Conservation (phyloP, 2,888 invertebrate genomes). For the Dryobota labecula region DNA sequence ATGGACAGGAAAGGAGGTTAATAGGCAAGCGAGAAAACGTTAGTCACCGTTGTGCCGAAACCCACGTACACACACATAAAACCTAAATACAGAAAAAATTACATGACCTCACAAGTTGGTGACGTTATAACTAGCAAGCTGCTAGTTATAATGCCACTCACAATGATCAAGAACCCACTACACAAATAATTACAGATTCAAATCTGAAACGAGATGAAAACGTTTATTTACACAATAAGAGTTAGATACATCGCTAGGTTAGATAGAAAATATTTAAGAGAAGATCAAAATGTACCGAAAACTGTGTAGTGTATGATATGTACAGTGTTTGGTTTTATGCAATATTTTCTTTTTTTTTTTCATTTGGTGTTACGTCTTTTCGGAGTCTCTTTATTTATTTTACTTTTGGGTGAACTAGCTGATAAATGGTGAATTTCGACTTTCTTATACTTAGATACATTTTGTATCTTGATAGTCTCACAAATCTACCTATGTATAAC, state of each 20-base stretch:
- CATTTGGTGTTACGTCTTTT: not conserved
- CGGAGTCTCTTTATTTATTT: not conserved
- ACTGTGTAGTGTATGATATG: constrained; percentile 71
- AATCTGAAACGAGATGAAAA: constrained; percentile 89
- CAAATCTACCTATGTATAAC: too few relatives aligned
- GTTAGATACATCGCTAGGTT: constrained; percentile 88
- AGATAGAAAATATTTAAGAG: constrained; percentile 90
- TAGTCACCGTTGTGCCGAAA: constrained; percentile 88
- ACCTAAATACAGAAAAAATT: constrained; percentile 87
- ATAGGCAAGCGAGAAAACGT: constrained; percentile 90
- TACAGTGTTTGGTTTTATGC: constrained; percentile 48
- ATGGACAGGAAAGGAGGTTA: constrained; percentile 80
- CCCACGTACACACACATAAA: constrained; percentile 89
- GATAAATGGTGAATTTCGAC: not conserved
- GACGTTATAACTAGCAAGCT: constrained; percentile 76
- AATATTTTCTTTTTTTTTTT: constrained; percentile 10
- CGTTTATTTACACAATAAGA: constrained; percentile 89
- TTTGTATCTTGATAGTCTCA: not conserved
- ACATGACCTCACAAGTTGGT: constrained; percentile 84
- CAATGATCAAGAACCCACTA: constrained; percentile 86
- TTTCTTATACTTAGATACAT: not conserved
- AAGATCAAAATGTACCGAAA: constrained; percentile 86
- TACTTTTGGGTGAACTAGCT: not conserved
- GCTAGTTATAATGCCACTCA: constrained; percentile 82
- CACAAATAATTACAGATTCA: constrained; percentile 88